Conservation (phyloP, 2,797 vertebrate species). For the Lates japonicus region DNA sequence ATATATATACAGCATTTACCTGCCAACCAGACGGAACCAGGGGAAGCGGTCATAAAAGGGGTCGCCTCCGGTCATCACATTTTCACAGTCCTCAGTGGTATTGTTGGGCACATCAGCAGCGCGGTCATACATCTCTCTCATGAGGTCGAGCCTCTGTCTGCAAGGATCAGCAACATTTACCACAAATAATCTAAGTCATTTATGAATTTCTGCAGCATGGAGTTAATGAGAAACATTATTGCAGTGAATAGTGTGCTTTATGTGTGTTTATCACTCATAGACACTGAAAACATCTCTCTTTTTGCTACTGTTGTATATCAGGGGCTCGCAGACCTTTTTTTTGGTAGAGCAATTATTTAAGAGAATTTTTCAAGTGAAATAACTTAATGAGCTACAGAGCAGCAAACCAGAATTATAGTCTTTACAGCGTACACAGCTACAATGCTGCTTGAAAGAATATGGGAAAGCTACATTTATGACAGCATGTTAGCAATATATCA, state of each 20-base stretch:
- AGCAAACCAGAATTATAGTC: not conserved
- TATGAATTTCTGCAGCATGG: not conserved
- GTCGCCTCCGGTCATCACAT: constrained; percentile 94
- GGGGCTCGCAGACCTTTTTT: not conserved
- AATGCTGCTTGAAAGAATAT: not conserved
- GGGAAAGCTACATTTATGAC: not conserved
- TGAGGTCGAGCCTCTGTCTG: constrained; percentile 96
- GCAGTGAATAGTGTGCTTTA: not conserved
- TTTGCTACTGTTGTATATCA: not conserved
- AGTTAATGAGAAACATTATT: constrained; percentile 15
- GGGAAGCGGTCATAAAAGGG: constrained; percentile 99
- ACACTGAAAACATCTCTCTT: not conserved
- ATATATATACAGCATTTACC: constrained; percentile 85
- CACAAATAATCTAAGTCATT: not conserved
- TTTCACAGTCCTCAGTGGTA: constrained; percentile 92
- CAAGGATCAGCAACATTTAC: constrained; percentile 40
- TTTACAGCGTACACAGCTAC: not conserved
- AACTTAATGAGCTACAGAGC: constrained; percentile 1
- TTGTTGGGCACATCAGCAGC: constrained; percentile 95
- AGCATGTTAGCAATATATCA: not conserved
- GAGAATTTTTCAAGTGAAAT: not conserved
- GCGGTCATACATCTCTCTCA: constrained; percentile 98
- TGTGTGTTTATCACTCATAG: not conserved
- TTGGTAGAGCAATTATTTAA: not conserved
- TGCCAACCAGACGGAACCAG: constrained; percentile 98